Evolutionary conservation across 2,888 invertebrate genomes (phyloP), one percentile per base, ranked within the genome.

Genomic region (Limenitis camilla): DNA sequence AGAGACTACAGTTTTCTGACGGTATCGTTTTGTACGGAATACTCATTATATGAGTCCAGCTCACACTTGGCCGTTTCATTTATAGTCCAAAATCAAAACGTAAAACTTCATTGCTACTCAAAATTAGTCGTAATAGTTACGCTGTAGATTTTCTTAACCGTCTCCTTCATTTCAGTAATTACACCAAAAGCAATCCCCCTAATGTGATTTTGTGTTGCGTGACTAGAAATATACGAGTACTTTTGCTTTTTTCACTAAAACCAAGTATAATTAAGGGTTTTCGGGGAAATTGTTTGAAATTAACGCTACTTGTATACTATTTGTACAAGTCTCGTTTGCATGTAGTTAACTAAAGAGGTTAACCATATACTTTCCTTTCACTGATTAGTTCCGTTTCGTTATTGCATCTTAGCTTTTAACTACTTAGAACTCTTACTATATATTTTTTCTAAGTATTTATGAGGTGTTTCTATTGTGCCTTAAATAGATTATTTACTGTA

Each of bases 191-290:
- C 35, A 33, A 42, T 42, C 36, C 28, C 10, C 30, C 41, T 42
- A 49, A 42, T 36, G 36, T 42, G 7, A 36, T 42, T 49, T 49
- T 33, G 19, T 45, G 42, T 49, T 42, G 49, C 49, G 42, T 49
- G 49, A 49, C 42, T 30, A n/a, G 42, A 40, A 42, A 42, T 38
- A 2, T 3, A 19, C 19, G 19, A 19, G 3, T 36, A 45, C 38
- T 36, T 36, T 45, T 38, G 29, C 29, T 45, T 45, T 44, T 45
- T 45, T 38, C 36, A 35, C 10, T 29, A 10, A 10, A 38, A 45
- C 6, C 11, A 28, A 2, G 45, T 36, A 36, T 45, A 36, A 45
- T 45, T 45, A 45, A 45, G 36, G 45, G 19, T 10, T 45, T 45
- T 45, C 19, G 45, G 45, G 36, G 35, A 30, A 45, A 45, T 45